A percentile compares a stretch with the other conserved stretches of the same genome.
These are phyloP conservation scores for Eremobia ochroleuca DNA, from an alignment of 2,888 invertebrate genomes.

Conservation along the genomic window DNA sequence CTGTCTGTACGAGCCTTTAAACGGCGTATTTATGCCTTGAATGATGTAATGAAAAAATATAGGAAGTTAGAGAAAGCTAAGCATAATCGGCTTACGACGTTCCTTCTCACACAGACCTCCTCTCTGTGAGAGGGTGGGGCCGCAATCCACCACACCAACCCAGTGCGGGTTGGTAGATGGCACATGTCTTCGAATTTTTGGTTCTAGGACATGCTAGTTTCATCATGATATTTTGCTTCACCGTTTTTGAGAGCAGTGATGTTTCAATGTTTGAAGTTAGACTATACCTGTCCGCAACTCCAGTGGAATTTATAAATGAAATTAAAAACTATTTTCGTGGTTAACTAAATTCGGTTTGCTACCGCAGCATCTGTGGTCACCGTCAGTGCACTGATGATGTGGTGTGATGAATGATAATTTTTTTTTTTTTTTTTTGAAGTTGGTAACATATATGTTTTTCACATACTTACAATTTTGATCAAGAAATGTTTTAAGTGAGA, in stretches of 20 bases:
- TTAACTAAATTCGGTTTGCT: constrained; percentile 8
- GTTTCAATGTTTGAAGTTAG: too few species aligned
- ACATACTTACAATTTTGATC: not conserved
- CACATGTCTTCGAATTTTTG: not conserved
- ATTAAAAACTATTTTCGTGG: constrained; percentile 11
- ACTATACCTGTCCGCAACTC: not conserved
- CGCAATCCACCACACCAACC: too few species aligned
- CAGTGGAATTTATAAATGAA: not conserved
- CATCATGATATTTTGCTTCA: too few species aligned
- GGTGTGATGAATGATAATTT: not conserved
- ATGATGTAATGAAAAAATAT: not conserved
- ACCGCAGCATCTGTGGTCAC: constrained; percentile 18
- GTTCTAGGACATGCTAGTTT: too few species aligned
- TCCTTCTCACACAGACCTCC: too few species aligned
- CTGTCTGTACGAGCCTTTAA: too few species aligned
- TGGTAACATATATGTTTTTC: not conserved
- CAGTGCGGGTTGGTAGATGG: not conserved
- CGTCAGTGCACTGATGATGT: constrained; percentile 3
- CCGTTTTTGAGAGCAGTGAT: too few species aligned
- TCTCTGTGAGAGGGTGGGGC: too few species aligned
- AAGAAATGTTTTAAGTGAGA: not conserved
- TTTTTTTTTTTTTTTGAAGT: constrained; percentile 2
- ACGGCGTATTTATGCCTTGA: not conserved
- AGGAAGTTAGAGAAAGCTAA: too few species aligned
- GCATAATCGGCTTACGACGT: too few species aligned